Base-by-base conservation (phyloP, 2,797 vertebrate species). In the Euphonia xanthogaster region DNA sequence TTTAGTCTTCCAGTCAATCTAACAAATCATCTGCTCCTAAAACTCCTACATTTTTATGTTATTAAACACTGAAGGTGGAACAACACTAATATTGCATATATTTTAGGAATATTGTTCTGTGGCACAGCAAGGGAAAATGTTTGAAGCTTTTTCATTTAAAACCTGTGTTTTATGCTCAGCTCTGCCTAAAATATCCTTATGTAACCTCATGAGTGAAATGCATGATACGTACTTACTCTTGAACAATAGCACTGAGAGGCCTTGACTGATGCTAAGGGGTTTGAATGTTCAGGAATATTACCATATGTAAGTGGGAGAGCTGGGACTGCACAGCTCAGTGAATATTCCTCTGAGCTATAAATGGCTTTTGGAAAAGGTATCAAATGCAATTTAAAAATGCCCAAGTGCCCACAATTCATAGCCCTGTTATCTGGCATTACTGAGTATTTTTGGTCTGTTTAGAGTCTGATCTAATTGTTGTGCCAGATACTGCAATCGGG, bases 241-340 rank as follows among this genome's bases (percentile, higher is more conserved):
- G 57, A 93, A 90, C 74, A 94, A 67, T 42, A 88, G 68, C 61
- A 66, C 47, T 83, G 40, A 94, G 93, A 91, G 76, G 42, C 58
- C 65, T 93, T 80, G 62, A 86, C 72, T 90, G 68, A 86, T 92
- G 47, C 44, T 88, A 24, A 86, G 50, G 62, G 78, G 66, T 80
- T 79, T 80, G 65, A 90, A 77, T 78, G 37, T 77, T 86, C 82
- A 66, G 82, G 86, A 83, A 83, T 91, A 91, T 94, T 95, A 80
- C 50, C 91, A 86, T 90, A 74, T 5, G 0, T 88, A 94, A 90
- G 57, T 95, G 81, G 72, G 66, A 94, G 72, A 89, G n/a, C 90
- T 88, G 75, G 35, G 68, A 88, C 75, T 79, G 44, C 25, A 77
- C 42, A 89, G 53, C 45, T 82, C 74, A 37, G 74, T 58, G 67